A percentile compares a stretch with the other conserved stretches of the same genome.
phyloP scores from a whole-genome alignment of 2,113 vertebrate species.

The Vanacampus margaritifer region DNA sequence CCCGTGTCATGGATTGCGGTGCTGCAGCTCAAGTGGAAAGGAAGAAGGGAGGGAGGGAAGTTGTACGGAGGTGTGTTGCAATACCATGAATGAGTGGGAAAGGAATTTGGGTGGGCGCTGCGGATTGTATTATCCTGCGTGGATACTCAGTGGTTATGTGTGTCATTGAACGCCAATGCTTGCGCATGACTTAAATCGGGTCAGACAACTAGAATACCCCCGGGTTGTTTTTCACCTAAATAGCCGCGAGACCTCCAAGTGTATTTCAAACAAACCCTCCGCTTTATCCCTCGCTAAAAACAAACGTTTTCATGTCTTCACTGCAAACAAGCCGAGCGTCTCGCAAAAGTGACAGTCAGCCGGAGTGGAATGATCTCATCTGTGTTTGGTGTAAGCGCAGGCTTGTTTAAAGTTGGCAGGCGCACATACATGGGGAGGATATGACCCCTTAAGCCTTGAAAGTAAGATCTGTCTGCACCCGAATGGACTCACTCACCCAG shows the following conservation, averaged over 20 bases:
- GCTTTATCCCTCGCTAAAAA: constrained; percentile 16
- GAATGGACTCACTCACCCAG: constrained; percentile 11
- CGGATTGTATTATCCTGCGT: constrained; percentile 33
- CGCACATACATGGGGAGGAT: constrained; percentile 5
- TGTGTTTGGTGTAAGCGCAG: constrained; percentile 1
- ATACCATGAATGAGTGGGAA: constrained; percentile 47
- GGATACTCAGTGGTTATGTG: constrained; percentile 18
- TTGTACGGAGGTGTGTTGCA: constrained; percentile 7
- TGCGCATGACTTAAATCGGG: constrained; percentile 24
- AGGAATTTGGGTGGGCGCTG: constrained; percentile 39
- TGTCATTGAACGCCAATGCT: constrained; percentile 30
- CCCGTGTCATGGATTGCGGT: constrained; percentile 35
- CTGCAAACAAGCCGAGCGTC: constrained; percentile 38
- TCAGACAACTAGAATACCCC: constrained; percentile 54
- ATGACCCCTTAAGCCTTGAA: constrained; percentile 20
- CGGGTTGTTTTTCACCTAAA: constrained; percentile 42
- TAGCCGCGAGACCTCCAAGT: constrained; percentile 37
- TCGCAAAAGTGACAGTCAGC: constrained; percentile 36
- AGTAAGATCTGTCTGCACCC: background rate
- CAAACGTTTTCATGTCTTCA: constrained; percentile 18
- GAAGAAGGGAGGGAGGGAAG: constrained; percentile 11
- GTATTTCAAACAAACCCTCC: background rate
- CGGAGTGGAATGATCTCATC: constrained; percentile 19
- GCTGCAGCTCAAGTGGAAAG: constrained; percentile 8
- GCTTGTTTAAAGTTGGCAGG: background rate